Conservation (phyloP, 2,113 vertebrate species). For the Osmerus eperlanus region DNA sequence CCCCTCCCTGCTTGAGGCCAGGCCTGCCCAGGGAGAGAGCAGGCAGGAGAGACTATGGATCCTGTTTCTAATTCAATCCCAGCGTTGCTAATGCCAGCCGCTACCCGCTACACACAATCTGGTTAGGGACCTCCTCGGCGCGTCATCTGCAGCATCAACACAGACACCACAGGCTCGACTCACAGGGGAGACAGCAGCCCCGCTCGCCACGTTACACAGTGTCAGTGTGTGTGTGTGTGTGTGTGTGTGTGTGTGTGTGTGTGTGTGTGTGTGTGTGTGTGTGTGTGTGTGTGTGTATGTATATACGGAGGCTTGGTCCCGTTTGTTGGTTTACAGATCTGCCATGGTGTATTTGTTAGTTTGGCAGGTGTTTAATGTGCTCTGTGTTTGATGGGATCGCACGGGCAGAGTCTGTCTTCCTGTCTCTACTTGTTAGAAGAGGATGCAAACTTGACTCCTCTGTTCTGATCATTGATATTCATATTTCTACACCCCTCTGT, state of each 20-base stretch:
- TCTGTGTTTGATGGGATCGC: no score
- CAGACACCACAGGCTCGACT: constrained; percentile 16
- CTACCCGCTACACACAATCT: constrained; percentile 68
- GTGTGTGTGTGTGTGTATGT: no score
- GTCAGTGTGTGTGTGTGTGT: no score
- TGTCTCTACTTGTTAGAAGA: no score
- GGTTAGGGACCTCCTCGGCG: constrained; percentile 51
- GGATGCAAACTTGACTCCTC: constrained; percentile 15
- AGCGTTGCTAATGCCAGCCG: constrained; percentile 64
- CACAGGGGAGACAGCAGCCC: neutral
- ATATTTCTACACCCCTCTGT: constrained; percentile 24
- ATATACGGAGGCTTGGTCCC: no score
- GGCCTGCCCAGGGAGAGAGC: constrained; percentile 29
- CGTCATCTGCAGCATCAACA: constrained; percentile 7
- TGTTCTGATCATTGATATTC: constrained; percentile 10
- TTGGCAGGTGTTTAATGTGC: no score
- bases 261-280: no score
- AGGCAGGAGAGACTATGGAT: constrained; percentile 46
- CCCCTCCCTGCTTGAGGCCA: constrained; percentile 59
- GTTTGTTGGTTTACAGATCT: no score
- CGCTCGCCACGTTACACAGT: no score
- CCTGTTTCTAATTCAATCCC: constrained; percentile 71
- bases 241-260: no score
- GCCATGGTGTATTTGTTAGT: no score
- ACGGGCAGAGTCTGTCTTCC: no score